Conservation (phyloP, 2,888 invertebrate species). For the Amorpha juglandis region DNA sequence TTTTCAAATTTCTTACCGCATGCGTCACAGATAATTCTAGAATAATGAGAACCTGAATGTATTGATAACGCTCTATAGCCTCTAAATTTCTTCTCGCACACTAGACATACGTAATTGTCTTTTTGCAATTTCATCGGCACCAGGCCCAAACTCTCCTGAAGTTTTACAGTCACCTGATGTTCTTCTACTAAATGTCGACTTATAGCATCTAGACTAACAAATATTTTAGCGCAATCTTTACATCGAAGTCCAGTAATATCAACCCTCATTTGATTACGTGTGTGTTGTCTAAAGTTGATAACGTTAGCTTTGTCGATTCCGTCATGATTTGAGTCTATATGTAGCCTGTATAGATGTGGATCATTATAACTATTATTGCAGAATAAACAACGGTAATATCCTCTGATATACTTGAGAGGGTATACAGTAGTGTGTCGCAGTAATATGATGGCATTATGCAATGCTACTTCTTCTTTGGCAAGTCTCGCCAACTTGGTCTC, state of each 20-base stretch:
- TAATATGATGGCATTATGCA: conserved; percentile 25
- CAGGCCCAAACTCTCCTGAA: conserved; percentile 32
- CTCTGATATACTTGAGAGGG: not conserved
- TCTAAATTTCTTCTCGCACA: conserved; percentile 30
- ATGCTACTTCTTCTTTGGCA: conserved; percentile 7
- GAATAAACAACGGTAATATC: too few relatives aligned
- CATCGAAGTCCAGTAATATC: too few relatives aligned
- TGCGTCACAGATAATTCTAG: conserved; percentile 36
- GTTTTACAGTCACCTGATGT: conserved; percentile 32
- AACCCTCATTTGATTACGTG: too few relatives aligned
- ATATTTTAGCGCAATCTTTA: too few relatives aligned
- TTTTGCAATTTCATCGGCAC: conserved; percentile 34
- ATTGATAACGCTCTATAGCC: too few relatives aligned
- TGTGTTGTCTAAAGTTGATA: too few relatives aligned
- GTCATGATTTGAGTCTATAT: too few relatives aligned
- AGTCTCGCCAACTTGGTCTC: not conserved
- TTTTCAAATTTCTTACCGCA: conserved; percentile 37
- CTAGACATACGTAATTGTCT: conserved; percentile 32
- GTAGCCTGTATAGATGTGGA: too few relatives aligned
- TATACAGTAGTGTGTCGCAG: conserved; percentile 21
- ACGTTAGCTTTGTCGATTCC: too few relatives aligned
- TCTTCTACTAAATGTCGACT: not conserved
- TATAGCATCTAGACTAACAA: too few relatives aligned
- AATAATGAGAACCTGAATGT: conserved; percentile 39
- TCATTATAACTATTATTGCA: too few relatives aligned